These are phyloP conservation scores for Rosalia funebris DNA, from an alignment of 2,888 invertebrate genomes.

Conservation along the genomic window DNA sequence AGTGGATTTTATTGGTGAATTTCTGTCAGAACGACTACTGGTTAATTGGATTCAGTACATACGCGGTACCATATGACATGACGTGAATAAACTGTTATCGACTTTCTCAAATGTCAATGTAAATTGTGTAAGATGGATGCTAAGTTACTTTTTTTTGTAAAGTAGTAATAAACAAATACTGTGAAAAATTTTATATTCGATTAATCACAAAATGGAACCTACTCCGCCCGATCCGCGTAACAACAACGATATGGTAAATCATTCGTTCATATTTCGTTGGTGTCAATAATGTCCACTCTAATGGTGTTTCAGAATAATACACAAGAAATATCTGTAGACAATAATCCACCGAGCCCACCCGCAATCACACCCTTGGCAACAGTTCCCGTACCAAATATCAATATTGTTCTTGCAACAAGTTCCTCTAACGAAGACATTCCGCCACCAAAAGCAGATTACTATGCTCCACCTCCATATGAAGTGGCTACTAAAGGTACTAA, in stretches of 20 bases:
- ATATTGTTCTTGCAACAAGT: constrained; percentile 49
- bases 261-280: neutral
- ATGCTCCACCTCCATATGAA: constrained; percentile 90
- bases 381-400: constrained; percentile 32
- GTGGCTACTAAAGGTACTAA: constrained; percentile 79
- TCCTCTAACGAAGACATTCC: constrained; percentile 72
- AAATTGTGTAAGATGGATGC: constrained; percentile 35
- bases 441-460: constrained; percentile 85
- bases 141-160: constrained; percentile 28
- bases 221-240: constrained; percentile 43
- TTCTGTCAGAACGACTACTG: constrained; percentile 5
- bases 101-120: constrained; percentile 18
- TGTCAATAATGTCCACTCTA: constrained; percentile 3
- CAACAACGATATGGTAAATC: constrained; percentile 19
- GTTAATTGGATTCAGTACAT: neutral
- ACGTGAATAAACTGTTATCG: constrained; percentile 3
- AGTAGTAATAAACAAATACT: neutral
- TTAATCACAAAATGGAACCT: constrained; percentile 43
- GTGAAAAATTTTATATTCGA: neutral
- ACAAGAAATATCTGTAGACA: constrained; percentile 41
- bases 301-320: constrained; percentile 29
- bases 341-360: constrained; percentile 31
- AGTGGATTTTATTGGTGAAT: constrained; percentile 19
- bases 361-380: constrained; percentile 15
- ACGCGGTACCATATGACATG: neutral